Evolutionary conservation across 2,113 vertebrate genomes (phyloP), one percentile per base, ranked within the genome.

Genomic region (Cynocephalus volans): DNA sequence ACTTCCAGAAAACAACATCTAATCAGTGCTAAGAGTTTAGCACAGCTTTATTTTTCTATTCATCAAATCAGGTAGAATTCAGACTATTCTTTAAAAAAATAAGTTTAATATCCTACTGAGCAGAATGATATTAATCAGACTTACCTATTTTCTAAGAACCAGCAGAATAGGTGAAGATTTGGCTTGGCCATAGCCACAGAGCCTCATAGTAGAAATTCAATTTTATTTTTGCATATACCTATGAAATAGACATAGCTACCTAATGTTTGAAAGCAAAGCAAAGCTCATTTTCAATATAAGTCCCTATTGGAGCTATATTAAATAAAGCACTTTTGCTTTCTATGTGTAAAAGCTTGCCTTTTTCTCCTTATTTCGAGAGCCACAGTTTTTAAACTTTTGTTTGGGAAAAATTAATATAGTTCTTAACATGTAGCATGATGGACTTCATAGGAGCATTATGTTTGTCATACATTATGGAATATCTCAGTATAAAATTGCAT

Each of bases 41-140:
- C 17, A 3, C 76, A 50, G 11, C 93, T 97, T 90, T 76, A 33
- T 98, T 96, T 97, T 0, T 0, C 50, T 93, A 65, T 94, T 93
- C 65, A 90, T 93, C 28, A 31, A 65, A 23, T 75, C 90, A 87
- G 17, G 28, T 50, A 87, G 33, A 90, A 70, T 93, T 1, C 48
- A 65, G n/a, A 67, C 56, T 77, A 31, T 2, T 60, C 12, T 52
- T 1, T 36, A 62, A 69, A 60, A 84, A 75, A 52, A 18, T 5
- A 76, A 70, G 10, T 28, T 7, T 41, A 72, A 70, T 6, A 77
- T 41, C 11, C 8, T 77, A 18, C 7, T 21, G 11, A 87, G 76
- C 1, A 17, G 52, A 82, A 70, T 33, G 1, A 23, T 86, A n/a
- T 36, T 65, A 52, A 60, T 90, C 10, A 36, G 19, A 65, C 10